These are phyloP conservation scores for Hymenochirus boettgeri DNA, from an alignment of 2,113 vertebrate species.

Conservation along the genomic window DNA sequence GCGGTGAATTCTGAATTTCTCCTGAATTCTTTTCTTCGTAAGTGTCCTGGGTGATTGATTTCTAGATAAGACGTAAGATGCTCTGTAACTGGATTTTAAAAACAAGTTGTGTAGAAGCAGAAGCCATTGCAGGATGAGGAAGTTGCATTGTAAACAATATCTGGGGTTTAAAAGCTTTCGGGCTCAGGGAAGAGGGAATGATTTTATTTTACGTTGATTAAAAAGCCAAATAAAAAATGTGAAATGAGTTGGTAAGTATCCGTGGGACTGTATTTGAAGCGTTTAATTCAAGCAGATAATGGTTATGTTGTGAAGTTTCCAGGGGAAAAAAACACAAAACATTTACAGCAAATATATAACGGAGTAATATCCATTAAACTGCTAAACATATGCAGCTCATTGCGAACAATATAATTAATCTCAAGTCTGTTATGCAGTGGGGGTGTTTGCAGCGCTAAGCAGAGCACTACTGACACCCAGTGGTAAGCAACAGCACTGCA, in stretches of 20 bases:
- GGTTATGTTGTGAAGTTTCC: constrained; percentile 16
- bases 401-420: constrained; percentile 5
- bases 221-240: background rate
- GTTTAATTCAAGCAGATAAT: background rate
- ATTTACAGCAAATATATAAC: constrained; percentile 25
- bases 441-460: background rate
- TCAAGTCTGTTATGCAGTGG: background rate
- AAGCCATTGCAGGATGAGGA: too few relatives aligned
- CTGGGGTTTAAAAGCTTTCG: too few relatives aligned
- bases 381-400: constrained; percentile 26
- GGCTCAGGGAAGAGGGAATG: background rate
- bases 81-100: too few relatives aligned
- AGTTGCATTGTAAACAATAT: too few relatives aligned
- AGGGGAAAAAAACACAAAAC: too few relatives aligned
- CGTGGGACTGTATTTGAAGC: background rate
- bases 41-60: too few relatives aligned
- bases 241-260: background rate
- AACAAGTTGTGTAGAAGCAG: too few relatives aligned
- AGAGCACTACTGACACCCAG: constrained; percentile 13
- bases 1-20: too few relatives aligned
- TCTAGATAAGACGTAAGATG: too few relatives aligned
- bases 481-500: background rate
- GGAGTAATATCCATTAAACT: constrained; percentile 20
- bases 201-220: background rate
- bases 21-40: too few relatives aligned